A percentile compares a stretch with the other conserved stretches of the same genome.
phyloP scores from a whole-genome alignment of 2,888 invertebrate species.

The Keiferia lycopersicella region DNA sequence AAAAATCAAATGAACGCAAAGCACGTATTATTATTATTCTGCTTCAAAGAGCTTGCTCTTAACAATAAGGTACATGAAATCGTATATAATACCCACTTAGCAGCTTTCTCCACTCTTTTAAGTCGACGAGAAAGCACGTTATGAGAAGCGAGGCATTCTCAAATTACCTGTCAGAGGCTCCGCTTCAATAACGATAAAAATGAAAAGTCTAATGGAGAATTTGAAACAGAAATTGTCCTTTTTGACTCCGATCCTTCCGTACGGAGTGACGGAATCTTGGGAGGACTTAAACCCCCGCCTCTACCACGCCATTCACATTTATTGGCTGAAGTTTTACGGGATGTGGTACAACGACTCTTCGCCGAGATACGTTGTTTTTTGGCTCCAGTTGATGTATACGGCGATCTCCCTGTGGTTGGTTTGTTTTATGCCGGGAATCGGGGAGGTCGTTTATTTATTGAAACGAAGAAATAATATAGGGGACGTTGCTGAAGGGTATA shows the following conservation, averaged over 20 bases:
- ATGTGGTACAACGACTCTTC: conserved; percentile 71
- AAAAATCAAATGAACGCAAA: background rate
- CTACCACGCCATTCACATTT: conserved; percentile 72
- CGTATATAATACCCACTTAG: conserved; percentile 62
- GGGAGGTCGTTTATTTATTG: conserved; percentile 85
- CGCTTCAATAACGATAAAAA: conserved; percentile 34
- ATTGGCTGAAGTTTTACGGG: conserved; percentile 77
- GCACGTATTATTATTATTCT: too few species aligned
- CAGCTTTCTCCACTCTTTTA: conserved; percentile 50
- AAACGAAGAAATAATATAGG: conserved; percentile 83
- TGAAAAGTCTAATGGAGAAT: conserved; percentile 51
- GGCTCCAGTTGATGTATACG: conserved; percentile 64
- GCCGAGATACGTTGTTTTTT: conserved; percentile 54
- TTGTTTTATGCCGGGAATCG: conserved; percentile 76
- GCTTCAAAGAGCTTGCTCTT: conserved; percentile 50
- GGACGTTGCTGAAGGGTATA: conserved; percentile 79
- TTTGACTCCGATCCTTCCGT: conserved; percentile 57
- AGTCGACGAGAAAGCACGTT: conserved; percentile 23
- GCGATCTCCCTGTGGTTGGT: conserved; percentile 68
- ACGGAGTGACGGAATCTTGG: conserved; percentile 67
- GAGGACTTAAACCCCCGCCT: conserved; percentile 67
- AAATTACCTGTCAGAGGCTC: conserved; percentile 51
- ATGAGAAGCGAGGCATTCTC: conserved; percentile 47
- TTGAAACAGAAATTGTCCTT: conserved; percentile 51
- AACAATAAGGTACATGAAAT: conserved; percentile 56